phyloP scores from a whole-genome alignment of 2,113 vertebrate genomes.

The Casuarius casuarius region DNA sequence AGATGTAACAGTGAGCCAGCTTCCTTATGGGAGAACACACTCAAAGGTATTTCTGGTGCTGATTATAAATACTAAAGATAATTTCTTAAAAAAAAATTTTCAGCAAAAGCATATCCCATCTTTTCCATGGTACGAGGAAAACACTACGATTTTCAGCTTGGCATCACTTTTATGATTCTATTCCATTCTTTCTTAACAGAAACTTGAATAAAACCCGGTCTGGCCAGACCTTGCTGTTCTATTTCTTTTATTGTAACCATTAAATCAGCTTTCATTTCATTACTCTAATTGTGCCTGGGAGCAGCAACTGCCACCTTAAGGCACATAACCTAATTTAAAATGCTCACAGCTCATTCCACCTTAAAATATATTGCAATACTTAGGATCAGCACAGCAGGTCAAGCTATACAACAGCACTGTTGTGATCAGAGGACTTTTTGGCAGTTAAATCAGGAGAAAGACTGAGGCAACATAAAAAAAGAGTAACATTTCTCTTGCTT shows the following conservation, averaged over 20 bases:
- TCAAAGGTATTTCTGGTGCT: neutral
- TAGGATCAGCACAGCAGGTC: conserved; percentile 53
- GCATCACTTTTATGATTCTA: conserved; percentile 12
- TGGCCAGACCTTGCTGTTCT: neutral
- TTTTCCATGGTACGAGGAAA: neutral
- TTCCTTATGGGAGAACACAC: neutral
- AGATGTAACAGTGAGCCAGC: neutral
- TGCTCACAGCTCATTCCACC: conserved; percentile 51
- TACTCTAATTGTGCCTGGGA: conserved; percentile 55
- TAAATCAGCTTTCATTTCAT: conserved; percentile 28
- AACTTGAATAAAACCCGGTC: neutral
- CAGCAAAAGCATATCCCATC: neutral
- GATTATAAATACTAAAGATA: neutral
- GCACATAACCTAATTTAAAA: conserved; percentile 47
- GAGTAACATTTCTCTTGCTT: conserved; percentile 65
- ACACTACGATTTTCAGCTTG: neutral
- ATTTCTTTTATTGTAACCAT: conserved; percentile 36
- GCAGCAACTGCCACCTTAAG: conserved; percentile 39
- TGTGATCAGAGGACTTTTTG: conserved; percentile 62
- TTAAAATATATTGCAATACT: conserved; percentile 67
- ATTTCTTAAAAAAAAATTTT: neutral
- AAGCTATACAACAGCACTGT: conserved; percentile 43
- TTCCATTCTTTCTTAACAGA: neutral
- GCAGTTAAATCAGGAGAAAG: conserved; percentile 56
- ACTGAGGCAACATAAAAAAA: conserved; percentile 28